Conservation (phyloP, 2,113 vertebrate genomes). For the Cavia aperea region DNA sequence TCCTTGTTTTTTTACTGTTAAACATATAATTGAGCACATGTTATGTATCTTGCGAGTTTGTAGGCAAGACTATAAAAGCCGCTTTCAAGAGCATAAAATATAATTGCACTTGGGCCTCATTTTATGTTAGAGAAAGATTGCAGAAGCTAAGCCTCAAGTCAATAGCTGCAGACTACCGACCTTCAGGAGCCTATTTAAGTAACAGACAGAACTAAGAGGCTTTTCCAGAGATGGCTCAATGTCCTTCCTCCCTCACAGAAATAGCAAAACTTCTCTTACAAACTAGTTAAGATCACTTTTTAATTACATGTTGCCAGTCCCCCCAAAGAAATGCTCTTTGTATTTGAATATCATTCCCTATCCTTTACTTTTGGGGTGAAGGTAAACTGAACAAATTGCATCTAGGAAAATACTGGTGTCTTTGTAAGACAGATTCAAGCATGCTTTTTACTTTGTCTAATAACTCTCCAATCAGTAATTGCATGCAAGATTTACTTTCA, state of each 20-base stretch:
- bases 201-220: neutral
- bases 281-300: neutral
- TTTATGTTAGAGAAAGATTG: neutral
- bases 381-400: neutral
- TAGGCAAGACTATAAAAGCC: neutral
- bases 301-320: neutral
- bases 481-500: neutral
- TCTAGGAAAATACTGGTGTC: neutral
- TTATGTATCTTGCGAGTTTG: neutral
- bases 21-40: neutral
- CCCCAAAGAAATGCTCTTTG: neutral
- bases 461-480: neutral
- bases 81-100: neutral
- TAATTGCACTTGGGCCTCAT: neutral
- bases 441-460: neutral
- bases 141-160: neutral
- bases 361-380: neutral
- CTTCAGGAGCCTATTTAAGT: neutral
- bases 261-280: neutral
- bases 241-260: neutral
- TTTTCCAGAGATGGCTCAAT: neutral
- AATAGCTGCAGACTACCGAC: neutral
- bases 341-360: neutral
- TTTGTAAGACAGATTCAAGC: neutral
- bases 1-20: neutral